Base-by-base conservation (phyloP, 2,888 invertebrate genomes). In the Drosophila borborema region DNA sequence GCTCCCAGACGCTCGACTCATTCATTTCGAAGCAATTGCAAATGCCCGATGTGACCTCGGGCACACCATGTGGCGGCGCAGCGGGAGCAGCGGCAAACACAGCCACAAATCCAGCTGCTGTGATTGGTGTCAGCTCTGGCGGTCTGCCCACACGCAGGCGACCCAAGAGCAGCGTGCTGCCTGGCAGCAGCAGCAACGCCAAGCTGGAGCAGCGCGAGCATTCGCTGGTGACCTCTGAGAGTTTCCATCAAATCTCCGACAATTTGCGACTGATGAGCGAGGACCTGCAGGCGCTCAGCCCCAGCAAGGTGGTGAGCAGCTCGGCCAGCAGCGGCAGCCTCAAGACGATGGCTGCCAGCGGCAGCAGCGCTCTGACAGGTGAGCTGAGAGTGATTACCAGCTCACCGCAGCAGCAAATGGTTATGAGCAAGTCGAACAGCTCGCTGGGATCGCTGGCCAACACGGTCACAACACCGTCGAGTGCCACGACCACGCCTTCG, bases 171-270 rank as follows among this genome's bases (percentile, higher is more conserved):
- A 83, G 79, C 43, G 68, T 77, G 0, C 14, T 85, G 5, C 72
- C 80, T 0, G 40, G 80, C 55, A 54, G 81, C 54, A 54, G 81
- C 54, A 67, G 20, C 18, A 69, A 40, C 38, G 67, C 75, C 16
- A 86, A 90, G 43, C 18, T 89, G 38, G 90, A 90, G 36, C 86
- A 89, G 49, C 82, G 88, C 3, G 91, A 92, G 36, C 93, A 93
- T 36, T 92, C 92, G 9, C 82, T 91, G 38, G 91, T 89, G 31
- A 91, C 92, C 20, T 93, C 92, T 0, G 92, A 93, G 68, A 93
- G 92, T 70, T 93, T 93, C 55, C 92, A 93, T 64, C 92, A 93
- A 74, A 92, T 93, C 49, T 93, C 93, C 20, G 93, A 93, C 77
- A 93, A 93, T 74, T 65, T 93, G 31, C 91, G 93, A 1, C 78